Evolutionary conservation across 2,888 invertebrate species (phyloP), one percentile per base, ranked within the genome.

Genomic region (Heteromyza rotundicornis): DNA sequence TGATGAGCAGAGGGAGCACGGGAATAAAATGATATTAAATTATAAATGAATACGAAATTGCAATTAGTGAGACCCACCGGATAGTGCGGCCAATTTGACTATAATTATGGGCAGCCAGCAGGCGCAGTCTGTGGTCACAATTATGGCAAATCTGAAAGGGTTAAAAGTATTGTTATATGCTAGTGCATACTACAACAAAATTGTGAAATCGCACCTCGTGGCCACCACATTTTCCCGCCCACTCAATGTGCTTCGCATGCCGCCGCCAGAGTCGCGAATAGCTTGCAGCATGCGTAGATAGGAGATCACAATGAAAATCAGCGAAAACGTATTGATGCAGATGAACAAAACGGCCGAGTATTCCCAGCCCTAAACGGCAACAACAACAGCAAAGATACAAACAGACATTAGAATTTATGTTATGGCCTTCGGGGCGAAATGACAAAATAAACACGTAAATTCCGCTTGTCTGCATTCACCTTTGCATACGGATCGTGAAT

Each of bases 51-150:
- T n/a, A n/a, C n/a, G n/a, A n/a, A n/a, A n/a, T n/a, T n/a, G n/a
- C n/a, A n/a, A n/a, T n/a, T n/a, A n/a, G n/a, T n/a, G n/a, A n/a
- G n/a, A n/a, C n/a, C 72, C 72, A 87, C 88, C 87, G 64, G 83
- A 81, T 16, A 88, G 79, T 1, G 88, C 87, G 3, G 85, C 79
- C 60, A 86, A 66, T 76, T 88, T 88, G 47, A 87, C 85, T 23
- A 85, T 70, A 40, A 88, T 86, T 27, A 88, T 84, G 2, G 88
- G 88, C 59, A 87, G 82, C 88, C 88, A 88, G 74, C 88, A 88
- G 44, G 86, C 77, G 69, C 87, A 87, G 71, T 88, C 87, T 0
- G 87, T 88, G 50, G 85, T 82, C 22, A 88, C 86, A 68, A 88
- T 88, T 32, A 88, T 82, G 7, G 85, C 87, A 70, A 88, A 87